phyloP scores from a whole-genome alignment of 2,888 invertebrate species.

The Plagodis dolabraria region DNA sequence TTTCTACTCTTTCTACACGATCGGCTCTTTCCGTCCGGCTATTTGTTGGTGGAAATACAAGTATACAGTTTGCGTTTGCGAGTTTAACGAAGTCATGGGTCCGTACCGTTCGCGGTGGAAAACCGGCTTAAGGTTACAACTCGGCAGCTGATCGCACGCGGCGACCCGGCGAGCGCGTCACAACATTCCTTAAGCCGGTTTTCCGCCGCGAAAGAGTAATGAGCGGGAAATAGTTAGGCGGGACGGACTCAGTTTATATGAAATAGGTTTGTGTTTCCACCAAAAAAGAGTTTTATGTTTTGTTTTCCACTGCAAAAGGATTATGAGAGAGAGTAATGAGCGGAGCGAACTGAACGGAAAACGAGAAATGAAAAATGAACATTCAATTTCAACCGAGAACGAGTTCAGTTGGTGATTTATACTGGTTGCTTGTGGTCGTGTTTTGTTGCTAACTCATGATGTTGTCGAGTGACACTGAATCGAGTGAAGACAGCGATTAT shows the following conservation, averaged over 20 bases:
- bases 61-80: too few relatives aligned
- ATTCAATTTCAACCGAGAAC: constrained; percentile 24
- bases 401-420: constrained; percentile 21
- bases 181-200: too few relatives aligned
- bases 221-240: too few relatives aligned
- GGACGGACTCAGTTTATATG: constrained; percentile 15
- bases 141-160: too few relatives aligned
- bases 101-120: too few relatives aligned
- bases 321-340: constrained; percentile 19
- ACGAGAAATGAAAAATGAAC: constrained; percentile 27
- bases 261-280: constrained; percentile 15
- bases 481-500: constrained; percentile 20
- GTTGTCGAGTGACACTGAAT: constrained; percentile 16
- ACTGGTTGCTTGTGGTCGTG: constrained; percentile 22
- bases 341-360: constrained; percentile 27
- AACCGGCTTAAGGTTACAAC: too few relatives aligned
- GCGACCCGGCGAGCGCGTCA: too few relatives aligned
- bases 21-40: too few relatives aligned
- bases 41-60: too few relatives aligned
- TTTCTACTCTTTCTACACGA: too few relatives aligned
- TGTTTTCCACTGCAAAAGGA: constrained; percentile 24
- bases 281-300: constrained; percentile 19
- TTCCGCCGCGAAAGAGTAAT: background rate
- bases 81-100: too few relatives aligned
- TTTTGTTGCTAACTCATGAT: constrained; percentile 18